These are phyloP conservation scores for Zaprionus davidi DNA, from an alignment of 1,140 invertebrate species.

Conservation along the genomic window DNA sequence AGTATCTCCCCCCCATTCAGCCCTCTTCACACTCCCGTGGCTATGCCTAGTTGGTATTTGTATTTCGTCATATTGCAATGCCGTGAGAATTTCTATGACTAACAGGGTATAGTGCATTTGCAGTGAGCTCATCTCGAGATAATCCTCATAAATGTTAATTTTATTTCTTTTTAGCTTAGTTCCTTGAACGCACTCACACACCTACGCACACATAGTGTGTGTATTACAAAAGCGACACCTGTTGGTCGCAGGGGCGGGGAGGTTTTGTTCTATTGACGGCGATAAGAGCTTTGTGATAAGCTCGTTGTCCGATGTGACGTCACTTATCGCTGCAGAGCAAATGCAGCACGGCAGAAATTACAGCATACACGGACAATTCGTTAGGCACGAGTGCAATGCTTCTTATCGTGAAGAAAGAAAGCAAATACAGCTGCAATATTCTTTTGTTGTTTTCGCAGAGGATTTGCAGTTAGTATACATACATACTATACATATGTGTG, in stretches of 20 bases:
- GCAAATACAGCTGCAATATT: conserved; percentile 1
- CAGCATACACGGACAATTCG: neutral
- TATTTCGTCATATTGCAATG: conserved; percentile 19
- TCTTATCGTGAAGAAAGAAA: neutral
- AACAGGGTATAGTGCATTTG: conserved; percentile 5
- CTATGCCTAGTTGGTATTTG: conserved; percentile 5
- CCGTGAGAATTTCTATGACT: conserved; percentile 35
- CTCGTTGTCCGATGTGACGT: conserved; percentile 11
- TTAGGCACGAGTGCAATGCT: conserved; percentile 1
- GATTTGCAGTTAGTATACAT: neutral
- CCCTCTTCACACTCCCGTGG: too few relatives aligned
- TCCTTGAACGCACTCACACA: conserved; percentile 32
- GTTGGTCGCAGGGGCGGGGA: conserved; percentile 7
- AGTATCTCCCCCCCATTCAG: neutral
- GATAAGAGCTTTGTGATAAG: conserved; percentile 28
- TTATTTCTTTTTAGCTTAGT: conserved; percentile 8
- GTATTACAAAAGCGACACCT: conserved; percentile 24
- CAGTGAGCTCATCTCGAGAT: conserved; percentile 34
- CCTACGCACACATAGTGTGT: neutral
- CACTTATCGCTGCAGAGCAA: conserved; percentile 9
- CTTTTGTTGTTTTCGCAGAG: neutral
- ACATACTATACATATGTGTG: too few relatives aligned
- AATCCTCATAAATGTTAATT: conserved; percentile 9
- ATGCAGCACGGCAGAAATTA: conserved; percentile 1
- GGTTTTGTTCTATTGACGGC: neutral